A percentile compares a stretch with the other conserved stretches of the same genome.
These are phyloP conservation scores for Pristionchus arcanus DNA, from an alignment of 2,888 invertebrate species.

Conservation along the genomic window DNA sequence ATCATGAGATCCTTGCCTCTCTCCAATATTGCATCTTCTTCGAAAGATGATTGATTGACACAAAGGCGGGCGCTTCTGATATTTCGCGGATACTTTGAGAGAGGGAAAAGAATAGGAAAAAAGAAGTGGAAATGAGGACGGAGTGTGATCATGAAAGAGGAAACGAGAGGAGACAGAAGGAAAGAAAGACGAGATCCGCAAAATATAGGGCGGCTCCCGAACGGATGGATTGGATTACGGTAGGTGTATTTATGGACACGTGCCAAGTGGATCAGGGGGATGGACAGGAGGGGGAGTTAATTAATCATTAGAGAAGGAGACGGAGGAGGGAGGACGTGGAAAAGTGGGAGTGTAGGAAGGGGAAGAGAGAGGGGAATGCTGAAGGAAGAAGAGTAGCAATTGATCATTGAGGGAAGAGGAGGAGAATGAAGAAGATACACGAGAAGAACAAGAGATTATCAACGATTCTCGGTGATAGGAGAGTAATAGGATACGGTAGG, in stretches of 20 bases:
- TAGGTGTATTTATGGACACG: not conserved
- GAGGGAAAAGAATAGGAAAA: conserved; percentile 16
- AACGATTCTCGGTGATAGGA: not conserved
- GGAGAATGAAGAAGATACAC: conserved; percentile 5
- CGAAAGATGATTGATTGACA: conserved; percentile 46
- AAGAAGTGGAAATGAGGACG: conserved; percentile 42
- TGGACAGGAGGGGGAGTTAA: not conserved
- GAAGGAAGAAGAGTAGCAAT: conserved; percentile 25
- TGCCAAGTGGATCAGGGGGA: conserved; percentile 4
- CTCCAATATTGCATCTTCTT: not conserved
- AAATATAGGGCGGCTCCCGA: not conserved
- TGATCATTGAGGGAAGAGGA: not conserved
- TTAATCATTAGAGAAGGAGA: conserved; percentile 13
- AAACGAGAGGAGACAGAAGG: conserved; percentile 22
- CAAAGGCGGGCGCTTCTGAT: not conserved
- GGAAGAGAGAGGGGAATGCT: conserved; percentile 26
- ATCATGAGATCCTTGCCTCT: not conserved
- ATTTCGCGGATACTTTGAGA: not conserved
- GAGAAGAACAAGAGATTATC: not conserved
- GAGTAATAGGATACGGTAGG: not conserved
- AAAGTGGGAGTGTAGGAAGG: conserved; percentile 12
- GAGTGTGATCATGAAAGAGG: conserved; percentile 39
- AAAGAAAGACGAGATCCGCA: conserved; percentile 20
- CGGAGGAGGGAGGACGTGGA: not conserved
- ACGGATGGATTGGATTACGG: conserved; percentile 19